Base-by-base conservation (phyloP, 2,888 invertebrate species). In the Nomada ferruginata region DNA sequence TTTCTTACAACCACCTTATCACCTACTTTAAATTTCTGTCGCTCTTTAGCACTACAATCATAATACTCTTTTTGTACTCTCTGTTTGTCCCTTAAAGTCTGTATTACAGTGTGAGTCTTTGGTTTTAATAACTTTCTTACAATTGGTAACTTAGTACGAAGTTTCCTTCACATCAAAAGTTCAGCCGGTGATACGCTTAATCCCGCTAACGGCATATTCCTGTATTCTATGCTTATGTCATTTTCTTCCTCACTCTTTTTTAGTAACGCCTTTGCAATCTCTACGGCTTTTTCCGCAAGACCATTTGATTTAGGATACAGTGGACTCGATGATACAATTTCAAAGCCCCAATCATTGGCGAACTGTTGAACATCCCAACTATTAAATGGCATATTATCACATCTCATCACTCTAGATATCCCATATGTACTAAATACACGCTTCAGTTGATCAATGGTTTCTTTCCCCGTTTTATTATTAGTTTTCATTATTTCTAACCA, bases 361-460 rank as follows among this genome's bases (percentile, higher is more conserved):
- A 69, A 69, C 15, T 57, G 13, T 15, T 44, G 57, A 57, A 68
- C 7, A 4, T 55, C 57, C 20, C 15, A 57, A 9, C 57, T 57
- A 57, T 20, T 44, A 44, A 55, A 68, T 2, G 68, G 68, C 44
- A 68, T 68, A 23, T 68, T 68, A 20, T 68, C 57, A 44, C 23
- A 36, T 47, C 5, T 57, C 15, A 68, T 20, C 7, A 15, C 44
- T 15, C n/a, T 23, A 15, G 68, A 57, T 44, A 68, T 68, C 0
- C 68, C 68, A 68, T 44, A 26, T 9, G 15, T 2, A 23, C 57
- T 44, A 68, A 68, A 68, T 57, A 68, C 20, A 15, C 20, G 55
- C 44, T 68, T 57, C 7, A 68, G 15, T 23, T 13, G 2, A 11
- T 59, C 44, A 13, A 47, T 57, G 10, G 26, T 44, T 13, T 55